Evolutionary conservation across 2,113 vertebrate genomes (phyloP).

Genomic region (Gambusia holbrooki): DNA sequence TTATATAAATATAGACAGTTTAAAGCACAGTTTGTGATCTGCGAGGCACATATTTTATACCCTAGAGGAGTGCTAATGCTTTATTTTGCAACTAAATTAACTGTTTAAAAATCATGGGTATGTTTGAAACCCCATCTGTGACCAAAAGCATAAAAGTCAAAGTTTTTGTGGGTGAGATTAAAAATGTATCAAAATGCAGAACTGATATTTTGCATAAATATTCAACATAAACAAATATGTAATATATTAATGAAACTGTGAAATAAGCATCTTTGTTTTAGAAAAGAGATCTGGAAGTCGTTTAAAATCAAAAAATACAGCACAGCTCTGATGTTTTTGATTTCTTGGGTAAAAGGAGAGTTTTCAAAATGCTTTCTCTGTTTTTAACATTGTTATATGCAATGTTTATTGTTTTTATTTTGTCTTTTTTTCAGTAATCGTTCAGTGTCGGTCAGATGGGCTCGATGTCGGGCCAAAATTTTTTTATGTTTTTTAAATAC

Average conservation of each 20-base stretch:
- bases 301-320: background rate
- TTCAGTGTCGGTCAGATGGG: background rate
- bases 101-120: background rate
- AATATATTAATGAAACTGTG: background rate
- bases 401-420: background rate
- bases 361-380: background rate
- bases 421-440: background rate
- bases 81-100: background rate
- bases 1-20: background rate
- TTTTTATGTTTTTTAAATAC: background rate
- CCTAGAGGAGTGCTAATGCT: background rate
- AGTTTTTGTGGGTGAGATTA: too few relatives aligned
- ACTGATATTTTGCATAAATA: too few relatives aligned
- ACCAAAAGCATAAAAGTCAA: too few relatives aligned
- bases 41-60: background rate
- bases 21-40: background rate
- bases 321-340: background rate
- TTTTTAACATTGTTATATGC: background rate
- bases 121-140: too few relatives aligned
- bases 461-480: background rate
- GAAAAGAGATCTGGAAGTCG: background rate
- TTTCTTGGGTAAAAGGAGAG: background rate
- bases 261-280: background rate
- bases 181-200: too few relatives aligned
- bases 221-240: too few relatives aligned